Percentiles rank a stretch among this genome's conserved stretches.
phyloP scores from a whole-genome alignment of 2,797 vertebrate genomes.

The Podarcis lilfordi region DNA sequence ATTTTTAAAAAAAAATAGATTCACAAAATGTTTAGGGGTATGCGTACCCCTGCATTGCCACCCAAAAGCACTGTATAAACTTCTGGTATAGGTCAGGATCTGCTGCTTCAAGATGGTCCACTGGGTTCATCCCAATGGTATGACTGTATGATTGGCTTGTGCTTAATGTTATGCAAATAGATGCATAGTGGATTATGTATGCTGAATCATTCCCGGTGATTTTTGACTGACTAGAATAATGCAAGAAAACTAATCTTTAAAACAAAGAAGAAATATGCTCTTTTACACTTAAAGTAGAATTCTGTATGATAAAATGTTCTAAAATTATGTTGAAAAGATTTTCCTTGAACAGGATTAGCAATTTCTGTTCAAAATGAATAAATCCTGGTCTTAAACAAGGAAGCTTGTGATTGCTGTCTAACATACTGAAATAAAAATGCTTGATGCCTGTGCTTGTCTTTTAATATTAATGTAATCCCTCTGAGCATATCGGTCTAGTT shows the following conservation, averaged over 20 bases:
- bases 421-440: conserved; percentile 44
- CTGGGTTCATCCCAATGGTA: neutral
- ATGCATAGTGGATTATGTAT: neutral
- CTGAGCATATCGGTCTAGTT: conserved; percentile 14
- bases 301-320: neutral
- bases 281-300: neutral
- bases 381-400: neutral
- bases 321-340: conserved; percentile 25
- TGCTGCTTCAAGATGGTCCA: neutral
- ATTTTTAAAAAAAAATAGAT: no score
- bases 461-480: conserved; percentile 33
- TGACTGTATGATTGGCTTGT: neutral
- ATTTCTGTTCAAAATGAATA: conserved; percentile 25
- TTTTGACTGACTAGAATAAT: conserved; percentile 21
- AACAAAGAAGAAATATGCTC: neutral
- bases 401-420: neutral
- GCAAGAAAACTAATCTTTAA: neutral
- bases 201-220: neutral
- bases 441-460: conserved; percentile 24
- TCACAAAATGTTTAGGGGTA: no score
- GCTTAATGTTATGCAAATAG: neutral
- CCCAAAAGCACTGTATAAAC: no score
- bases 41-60: no score
- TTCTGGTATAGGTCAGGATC: neutral
- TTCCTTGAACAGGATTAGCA: neutral